These are phyloP conservation scores for Leiothrix lutea DNA, from an alignment of 2,113 vertebrate species.

Conservation along the genomic window DNA sequence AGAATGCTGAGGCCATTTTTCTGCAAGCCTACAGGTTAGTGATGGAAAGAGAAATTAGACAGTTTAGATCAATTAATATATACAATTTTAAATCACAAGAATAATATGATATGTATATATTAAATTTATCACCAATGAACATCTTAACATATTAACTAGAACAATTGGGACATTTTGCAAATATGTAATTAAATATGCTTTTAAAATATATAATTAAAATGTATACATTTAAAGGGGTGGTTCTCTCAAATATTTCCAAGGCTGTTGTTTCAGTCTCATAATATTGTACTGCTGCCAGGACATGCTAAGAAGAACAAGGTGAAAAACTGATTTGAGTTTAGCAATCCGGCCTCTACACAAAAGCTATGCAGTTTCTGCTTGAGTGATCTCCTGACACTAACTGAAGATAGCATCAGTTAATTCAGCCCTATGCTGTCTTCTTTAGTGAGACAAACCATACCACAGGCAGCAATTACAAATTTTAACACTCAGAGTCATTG, in stretches of 20 bases:
- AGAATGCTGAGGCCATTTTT: not conserved
- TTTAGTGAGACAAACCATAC: not conserved
- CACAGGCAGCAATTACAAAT: not conserved
- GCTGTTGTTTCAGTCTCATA: not conserved
- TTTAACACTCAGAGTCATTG: not conserved
- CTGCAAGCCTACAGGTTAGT: not conserved
- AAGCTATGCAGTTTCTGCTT: not conserved
- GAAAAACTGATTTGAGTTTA: not conserved
- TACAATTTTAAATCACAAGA: not conserved
- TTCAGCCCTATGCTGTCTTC: not conserved
- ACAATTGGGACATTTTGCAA: not conserved
- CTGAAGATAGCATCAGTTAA: not conserved
- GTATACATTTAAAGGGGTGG: rapidly evolving
- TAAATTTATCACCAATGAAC: not conserved
- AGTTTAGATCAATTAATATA: not conserved
- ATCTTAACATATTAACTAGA: not conserved
- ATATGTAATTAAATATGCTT: not conserved
- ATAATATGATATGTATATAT: not conserved
- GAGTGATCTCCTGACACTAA: not conserved
- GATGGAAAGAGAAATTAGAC: not conserved
- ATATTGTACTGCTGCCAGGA: not conserved
- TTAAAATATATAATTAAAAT: not conserved
- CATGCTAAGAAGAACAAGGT: not conserved
- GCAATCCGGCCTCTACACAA: rapidly evolving
- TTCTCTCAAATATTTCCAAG: not conserved